Conservation (phyloP, 1,140 invertebrate species). For the Neomicropteryx cornuta region DNA sequence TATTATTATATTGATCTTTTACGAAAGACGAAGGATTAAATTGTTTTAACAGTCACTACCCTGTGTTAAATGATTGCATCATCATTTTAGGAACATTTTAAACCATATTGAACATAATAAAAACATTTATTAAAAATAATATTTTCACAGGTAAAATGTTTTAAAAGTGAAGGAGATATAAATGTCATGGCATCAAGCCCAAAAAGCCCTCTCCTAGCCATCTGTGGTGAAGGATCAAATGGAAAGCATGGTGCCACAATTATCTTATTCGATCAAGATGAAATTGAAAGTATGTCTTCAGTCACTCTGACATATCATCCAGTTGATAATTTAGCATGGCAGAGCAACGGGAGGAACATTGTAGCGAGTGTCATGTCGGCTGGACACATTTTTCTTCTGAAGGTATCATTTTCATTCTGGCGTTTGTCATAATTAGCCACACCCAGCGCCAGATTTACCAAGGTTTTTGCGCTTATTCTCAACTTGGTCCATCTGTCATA, state of each 20-base stretch:
- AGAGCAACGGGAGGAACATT: conserved; percentile 23
- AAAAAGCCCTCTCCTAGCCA: conserved; percentile 23
- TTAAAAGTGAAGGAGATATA: conserved; percentile 8
- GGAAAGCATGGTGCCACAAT: conserved; percentile 23
- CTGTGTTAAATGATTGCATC: no score
- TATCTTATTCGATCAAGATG: conserved; percentile 8
- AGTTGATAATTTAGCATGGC: conserved; percentile 27
- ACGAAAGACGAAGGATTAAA: no score
- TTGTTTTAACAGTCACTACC: no score
- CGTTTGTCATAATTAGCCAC: not conserved
- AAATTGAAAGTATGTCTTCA: conserved; percentile 15
- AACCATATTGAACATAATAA: no score
- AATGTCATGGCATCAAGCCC: conserved; percentile 21
- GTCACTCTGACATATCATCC: conserved; percentile 32
- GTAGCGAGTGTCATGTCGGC: conserved; percentile 28
- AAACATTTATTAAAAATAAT: no score
- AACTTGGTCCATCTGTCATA: not conserved
- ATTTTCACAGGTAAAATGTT: conserved; percentile 8
- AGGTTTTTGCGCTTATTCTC: not conserved
- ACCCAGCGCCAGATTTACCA: not conserved
- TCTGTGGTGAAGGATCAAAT: conserved; percentile 23
- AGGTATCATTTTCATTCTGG: conserved; percentile 16
- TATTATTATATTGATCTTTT: no score
- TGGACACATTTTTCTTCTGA: conserved; percentile 33
- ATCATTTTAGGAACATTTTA: no score